A percentile compares a stretch with the other conserved stretches of the same genome.
Conservation (phyloP, 2,797 vertebrate species). For the Chiroxiphia lanceolata region DNA sequence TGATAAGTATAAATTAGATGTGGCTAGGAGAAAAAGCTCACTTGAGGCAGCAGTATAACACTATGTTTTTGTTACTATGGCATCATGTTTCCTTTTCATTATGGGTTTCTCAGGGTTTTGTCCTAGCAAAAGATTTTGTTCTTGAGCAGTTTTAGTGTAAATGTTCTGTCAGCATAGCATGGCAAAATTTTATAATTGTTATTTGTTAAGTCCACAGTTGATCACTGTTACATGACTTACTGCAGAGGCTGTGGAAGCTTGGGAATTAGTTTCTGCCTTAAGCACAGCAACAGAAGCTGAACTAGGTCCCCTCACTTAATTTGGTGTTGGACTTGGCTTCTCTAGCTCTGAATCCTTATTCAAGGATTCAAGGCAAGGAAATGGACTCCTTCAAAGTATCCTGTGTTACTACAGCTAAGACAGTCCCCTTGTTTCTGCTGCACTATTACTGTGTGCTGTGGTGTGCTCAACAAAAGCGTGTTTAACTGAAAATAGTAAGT, state of each 20-base stretch:
- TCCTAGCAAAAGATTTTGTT: neutral
- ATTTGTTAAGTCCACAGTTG: neutral
- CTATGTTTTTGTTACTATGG: neutral
- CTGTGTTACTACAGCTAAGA: neutral
- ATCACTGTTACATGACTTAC: neutral
- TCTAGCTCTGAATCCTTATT: neutral
- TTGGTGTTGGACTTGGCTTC: neutral
- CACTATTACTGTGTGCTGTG: neutral
- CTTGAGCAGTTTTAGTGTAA: conserved; percentile 12
- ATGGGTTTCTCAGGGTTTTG: conserved; percentile 16
- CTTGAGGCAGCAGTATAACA: conserved; percentile 9
- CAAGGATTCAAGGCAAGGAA: neutral
- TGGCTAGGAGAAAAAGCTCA: neutral
- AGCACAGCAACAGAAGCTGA: neutral
- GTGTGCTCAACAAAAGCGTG: neutral
- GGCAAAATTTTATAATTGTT: neutral
- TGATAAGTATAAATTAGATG: conserved; percentile 54
- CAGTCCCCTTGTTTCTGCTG: neutral
- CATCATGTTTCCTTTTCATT: conserved; percentile 48
- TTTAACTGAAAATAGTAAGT: neutral
- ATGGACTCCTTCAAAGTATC: neutral
- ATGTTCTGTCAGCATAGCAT: neutral
- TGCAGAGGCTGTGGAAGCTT: neutral
- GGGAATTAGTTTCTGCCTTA: neutral
- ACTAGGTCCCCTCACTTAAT: neutral